phyloP scores from a whole-genome alignment of 2,888 invertebrate genomes.

The Melitaea athalia region DNA sequence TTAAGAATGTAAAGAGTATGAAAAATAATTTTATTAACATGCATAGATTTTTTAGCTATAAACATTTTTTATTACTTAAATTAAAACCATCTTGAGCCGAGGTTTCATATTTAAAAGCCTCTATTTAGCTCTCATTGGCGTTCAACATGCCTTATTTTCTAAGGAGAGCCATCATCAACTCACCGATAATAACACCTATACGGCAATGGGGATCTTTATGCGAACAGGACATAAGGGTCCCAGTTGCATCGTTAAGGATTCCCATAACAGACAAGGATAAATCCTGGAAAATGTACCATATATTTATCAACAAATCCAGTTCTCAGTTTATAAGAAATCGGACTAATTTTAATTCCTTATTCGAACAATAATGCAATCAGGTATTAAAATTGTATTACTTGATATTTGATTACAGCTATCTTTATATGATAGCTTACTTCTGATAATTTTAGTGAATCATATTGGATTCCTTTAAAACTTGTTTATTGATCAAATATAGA shows the following conservation, averaged over 20 bases:
- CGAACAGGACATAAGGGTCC: slow-evolving; percentile 96
- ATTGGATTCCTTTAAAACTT: neutral
- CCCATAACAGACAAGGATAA: slow-evolving; percentile 92
- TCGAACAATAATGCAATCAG: neutral
- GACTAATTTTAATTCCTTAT: slow-evolving; percentile 6
- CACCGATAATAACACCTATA: slow-evolving; percentile 92
- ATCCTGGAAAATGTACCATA: slow-evolving; percentile 84
- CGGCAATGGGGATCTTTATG: slow-evolving; percentile 89
- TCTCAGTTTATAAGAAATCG: neutral
- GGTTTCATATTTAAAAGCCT: slow-evolving; percentile 55
- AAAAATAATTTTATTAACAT: slow-evolving; percentile 11
- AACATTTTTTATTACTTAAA: neutral
- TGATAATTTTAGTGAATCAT: neutral
- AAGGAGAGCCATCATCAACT: slow-evolving; percentile 76
- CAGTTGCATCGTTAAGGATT: slow-evolving; percentile 96
- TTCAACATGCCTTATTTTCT: slow-evolving; percentile 66
- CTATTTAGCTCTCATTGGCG: slow-evolving; percentile 67
- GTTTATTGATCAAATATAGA: neutral
- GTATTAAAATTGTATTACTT: slow-evolving; percentile 1
- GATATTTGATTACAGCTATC: slow-evolving; percentile 3
- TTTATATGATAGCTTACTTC: neutral
- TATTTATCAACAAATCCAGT: slow-evolving; percentile 11
- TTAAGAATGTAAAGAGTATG: neutral
- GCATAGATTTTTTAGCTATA: neutral
- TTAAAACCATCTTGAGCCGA: slow-evolving; percentile 30